Evolutionary conservation across 2,888 invertebrate genomes (phyloP).

Genomic region (Cataglyphis cursor): DNA sequence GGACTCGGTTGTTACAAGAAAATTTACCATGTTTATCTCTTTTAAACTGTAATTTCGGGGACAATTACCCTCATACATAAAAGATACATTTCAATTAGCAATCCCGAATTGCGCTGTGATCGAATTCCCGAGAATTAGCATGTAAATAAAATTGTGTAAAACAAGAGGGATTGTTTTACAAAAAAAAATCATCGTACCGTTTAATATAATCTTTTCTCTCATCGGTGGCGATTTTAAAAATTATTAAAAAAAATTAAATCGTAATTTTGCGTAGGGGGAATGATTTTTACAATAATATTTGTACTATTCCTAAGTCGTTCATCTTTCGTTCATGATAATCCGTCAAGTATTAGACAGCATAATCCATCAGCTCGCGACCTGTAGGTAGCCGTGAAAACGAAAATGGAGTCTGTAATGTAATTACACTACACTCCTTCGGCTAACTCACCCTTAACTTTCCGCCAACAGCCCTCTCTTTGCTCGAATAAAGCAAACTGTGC

Average conservation of each 20-base stretch:
- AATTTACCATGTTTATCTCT: constrained; percentile 30
- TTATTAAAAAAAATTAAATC: background rate
- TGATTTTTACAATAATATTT: constrained; percentile 28
- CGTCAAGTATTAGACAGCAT: constrained; percentile 84
- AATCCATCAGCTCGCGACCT: constrained; percentile 84
- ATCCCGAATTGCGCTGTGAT: background rate
- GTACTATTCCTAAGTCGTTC: constrained; percentile 56
- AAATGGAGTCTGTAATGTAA: constrained; percentile 78
- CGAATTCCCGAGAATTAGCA: constrained; percentile 12
- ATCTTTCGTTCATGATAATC: constrained; percentile 80
- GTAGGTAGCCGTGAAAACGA: constrained; percentile 81
- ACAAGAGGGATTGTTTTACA: constrained; percentile 18
- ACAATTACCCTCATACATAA: constrained; percentile 21
- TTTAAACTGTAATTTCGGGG: constrained; percentile 28
- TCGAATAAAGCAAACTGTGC: constrained; percentile 8
- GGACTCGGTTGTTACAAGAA: constrained; percentile 28
- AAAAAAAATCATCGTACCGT: background rate
- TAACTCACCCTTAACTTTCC: constrained; percentile 61
- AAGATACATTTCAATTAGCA: constrained; percentile 4
- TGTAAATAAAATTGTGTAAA: constrained; percentile 24
- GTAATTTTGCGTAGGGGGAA: background rate
- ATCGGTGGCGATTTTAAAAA: background rate
- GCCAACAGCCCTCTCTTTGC: constrained; percentile 45
- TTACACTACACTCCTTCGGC: constrained; percentile 74
- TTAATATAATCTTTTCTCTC: background rate